Evolutionary conservation across 2,888 invertebrate species (phyloP).

Genomic region (Microctonus brassicae): DNA sequence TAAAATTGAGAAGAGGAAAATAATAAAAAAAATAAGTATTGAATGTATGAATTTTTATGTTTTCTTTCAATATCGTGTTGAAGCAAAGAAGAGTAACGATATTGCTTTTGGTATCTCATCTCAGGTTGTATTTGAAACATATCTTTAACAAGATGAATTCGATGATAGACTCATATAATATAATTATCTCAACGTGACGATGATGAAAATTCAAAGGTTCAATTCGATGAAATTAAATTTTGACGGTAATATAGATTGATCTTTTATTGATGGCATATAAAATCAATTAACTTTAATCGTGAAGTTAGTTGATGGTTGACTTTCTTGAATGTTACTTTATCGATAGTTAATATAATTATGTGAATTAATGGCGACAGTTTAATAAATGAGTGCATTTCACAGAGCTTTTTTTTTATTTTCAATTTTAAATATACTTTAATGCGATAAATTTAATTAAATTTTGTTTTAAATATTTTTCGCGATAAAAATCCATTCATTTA

Average conservation of each 20-base stretch:
- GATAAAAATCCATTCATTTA: too few species aligned
- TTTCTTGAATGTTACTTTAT: not conserved
- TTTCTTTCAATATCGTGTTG: not conserved
- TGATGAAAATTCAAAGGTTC: not conserved
- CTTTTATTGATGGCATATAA: not conserved
- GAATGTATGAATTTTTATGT: constrained; percentile 1
- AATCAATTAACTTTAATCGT: not conserved
- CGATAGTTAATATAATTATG: not conserved
- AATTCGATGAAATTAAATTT: not conserved
- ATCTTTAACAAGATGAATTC: not conserved
- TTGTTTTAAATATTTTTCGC: too few species aligned
- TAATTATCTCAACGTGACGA: not conserved
- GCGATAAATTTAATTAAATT: too few species aligned
- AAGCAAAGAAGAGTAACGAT: not conserved
- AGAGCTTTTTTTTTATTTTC: too few species aligned
- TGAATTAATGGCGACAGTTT: not conserved
- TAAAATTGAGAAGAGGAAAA: not conserved
- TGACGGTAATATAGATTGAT: constrained; percentile 1
- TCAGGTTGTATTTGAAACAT: not conserved
- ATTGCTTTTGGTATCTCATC: not conserved
- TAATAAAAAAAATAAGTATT: not conserved
- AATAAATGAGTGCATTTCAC: too few species aligned
- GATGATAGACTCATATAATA: not conserved
- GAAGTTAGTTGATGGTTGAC: not conserved
- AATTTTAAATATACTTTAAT: too few species aligned